Percentiles rank a stretch among this genome's conserved stretches.
phyloP scores from a whole-genome alignment of 2,113 vertebrate species.

The Nothoprocta pentlandii region DNA sequence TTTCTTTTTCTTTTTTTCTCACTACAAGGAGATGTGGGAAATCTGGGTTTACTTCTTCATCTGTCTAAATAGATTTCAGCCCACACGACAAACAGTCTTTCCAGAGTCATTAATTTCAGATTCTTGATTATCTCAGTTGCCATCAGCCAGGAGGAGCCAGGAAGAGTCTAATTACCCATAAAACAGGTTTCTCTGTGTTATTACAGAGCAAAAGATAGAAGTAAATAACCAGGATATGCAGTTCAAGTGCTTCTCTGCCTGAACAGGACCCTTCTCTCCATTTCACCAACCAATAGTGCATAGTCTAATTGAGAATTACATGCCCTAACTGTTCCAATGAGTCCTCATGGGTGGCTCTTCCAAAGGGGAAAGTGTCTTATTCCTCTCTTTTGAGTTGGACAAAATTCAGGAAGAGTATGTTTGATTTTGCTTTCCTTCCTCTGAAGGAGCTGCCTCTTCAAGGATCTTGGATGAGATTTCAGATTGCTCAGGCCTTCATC shows the following conservation, averaged over 20 bases:
- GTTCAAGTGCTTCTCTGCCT: neutral
- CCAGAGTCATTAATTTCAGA: slow-evolving; percentile 35
- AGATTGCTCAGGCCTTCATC: neutral
- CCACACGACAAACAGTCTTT: slow-evolving; percentile 6
- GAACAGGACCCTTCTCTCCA: neutral
- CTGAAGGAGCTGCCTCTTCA: neutral
- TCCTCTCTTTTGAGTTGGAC: neutral
- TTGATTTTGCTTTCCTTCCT: neutral
- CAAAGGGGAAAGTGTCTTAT: neutral
- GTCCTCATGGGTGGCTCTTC: neutral
- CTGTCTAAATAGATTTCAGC: slow-evolving; percentile 12
- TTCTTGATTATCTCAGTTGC: slow-evolving; percentile 30
- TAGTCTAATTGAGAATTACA: neutral
- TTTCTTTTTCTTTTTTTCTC: neutral
- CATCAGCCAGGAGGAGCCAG: slow-evolving; percentile 11
- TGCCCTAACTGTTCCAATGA: neutral
- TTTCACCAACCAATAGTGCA: neutral
- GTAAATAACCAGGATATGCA: neutral
- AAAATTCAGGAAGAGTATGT: neutral
- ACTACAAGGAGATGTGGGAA: neutral
- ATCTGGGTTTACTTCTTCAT: neutral
- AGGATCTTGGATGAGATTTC: neutral
- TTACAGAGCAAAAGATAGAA: neutral
- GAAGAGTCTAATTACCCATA: slow-evolving; percentile 13
- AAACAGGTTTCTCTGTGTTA: neutral